Conservation (phyloP, 2,797 vertebrate species). For the Ambastaia sidthimunki region DNA sequence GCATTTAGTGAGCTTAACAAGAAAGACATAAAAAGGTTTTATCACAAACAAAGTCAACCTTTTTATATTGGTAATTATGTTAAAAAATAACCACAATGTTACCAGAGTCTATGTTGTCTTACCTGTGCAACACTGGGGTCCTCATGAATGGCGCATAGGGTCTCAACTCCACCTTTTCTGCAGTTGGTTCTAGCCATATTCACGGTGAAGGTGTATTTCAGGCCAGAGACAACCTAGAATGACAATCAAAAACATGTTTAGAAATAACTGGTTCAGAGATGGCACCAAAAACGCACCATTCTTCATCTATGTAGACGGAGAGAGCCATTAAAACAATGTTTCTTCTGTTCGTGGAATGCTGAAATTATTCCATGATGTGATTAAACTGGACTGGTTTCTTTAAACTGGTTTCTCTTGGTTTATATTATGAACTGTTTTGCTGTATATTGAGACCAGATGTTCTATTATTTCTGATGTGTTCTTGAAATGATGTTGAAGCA, state of each 20-base stretch:
- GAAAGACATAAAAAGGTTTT: background rate
- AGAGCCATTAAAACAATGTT: background rate
- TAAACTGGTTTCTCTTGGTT: too few relatives aligned
- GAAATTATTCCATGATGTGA: background rate
- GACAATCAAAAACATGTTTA: conserved; percentile 7
- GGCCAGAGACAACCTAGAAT: conserved; percentile 71
- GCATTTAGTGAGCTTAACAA: conserved; percentile 63
- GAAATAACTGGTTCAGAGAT: background rate
- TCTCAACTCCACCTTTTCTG: conserved; percentile 54
- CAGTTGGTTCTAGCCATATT: conserved; percentile 68
- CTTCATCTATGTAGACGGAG: background rate
- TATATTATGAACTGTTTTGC: background rate
- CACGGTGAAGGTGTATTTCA: conserved; percentile 68
- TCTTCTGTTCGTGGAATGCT: background rate
- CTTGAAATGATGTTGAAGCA: too few relatives aligned
- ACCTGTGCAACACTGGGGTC: conserved; percentile 50
- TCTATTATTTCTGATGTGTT: background rate
- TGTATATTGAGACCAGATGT: background rate
- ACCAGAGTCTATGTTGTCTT: conserved; percentile 24
- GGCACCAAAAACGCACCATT: background rate
- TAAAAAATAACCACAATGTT: background rate
- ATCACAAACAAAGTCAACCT: background rate
- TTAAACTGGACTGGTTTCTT: background rate
- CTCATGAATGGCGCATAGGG: conserved; percentile 47
- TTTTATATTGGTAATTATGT: background rate